Evolutionary conservation across 1,140 invertebrate species (phyloP).

Genomic region (Drosophila jambulina): DNA sequence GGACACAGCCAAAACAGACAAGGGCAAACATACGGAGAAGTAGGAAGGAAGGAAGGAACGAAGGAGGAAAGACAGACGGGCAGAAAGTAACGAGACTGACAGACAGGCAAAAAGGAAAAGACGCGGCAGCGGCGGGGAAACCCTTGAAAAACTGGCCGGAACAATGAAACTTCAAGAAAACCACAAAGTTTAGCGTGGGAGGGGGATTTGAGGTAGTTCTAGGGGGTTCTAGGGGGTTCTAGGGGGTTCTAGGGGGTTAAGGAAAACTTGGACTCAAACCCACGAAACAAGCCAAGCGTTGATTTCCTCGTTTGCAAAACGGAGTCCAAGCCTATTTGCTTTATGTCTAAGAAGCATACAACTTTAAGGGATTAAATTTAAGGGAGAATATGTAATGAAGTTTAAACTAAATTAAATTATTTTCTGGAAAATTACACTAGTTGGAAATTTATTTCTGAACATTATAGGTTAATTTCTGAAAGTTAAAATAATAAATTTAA

Average conservation of each 20-base stretch:
- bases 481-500: no score
- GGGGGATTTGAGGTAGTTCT: background rate
- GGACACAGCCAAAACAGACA: slow-evolving; percentile 20
- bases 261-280: background rate
- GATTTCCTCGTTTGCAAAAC: slow-evolving; percentile 7
- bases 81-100: slow-evolving; percentile 14
- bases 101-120: slow-evolving; percentile 5
- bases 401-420: background rate
- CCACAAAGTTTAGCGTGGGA: slow-evolving; percentile 32
- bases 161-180: slow-evolving; percentile 49
- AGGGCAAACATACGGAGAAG: slow-evolving; percentile 17
- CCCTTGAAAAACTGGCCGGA: slow-evolving; percentile 41
- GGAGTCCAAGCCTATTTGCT: slow-evolving; percentile 17
- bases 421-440: background rate
- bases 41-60: background rate
- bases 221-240: background rate
- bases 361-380: background rate
- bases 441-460: no score
- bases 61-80: slow-evolving; percentile 12
- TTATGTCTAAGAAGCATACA: background rate
- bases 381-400: background rate
- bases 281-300: slow-evolving; percentile 30
- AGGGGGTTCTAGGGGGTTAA: background rate
- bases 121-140: slow-evolving; percentile 12
- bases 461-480: background rate